These are phyloP conservation scores for Paedocypris sp. DNA, from an alignment of 2,113 vertebrate species.

Conservation along the genomic window DNA sequence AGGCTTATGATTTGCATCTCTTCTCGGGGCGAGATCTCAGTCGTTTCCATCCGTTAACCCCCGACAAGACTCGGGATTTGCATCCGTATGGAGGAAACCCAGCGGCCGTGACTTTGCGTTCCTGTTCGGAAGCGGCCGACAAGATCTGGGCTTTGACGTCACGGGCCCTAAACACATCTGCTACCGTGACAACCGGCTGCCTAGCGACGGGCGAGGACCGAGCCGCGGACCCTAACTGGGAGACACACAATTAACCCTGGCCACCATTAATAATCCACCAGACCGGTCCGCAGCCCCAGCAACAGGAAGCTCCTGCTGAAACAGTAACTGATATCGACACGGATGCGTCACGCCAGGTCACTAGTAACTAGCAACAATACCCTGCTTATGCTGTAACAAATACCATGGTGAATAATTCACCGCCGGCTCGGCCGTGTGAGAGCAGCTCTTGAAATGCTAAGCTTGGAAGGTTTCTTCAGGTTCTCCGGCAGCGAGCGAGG, in stretches of 20 bases:
- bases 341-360: not conserved
- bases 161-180: slow-evolving; percentile 47
- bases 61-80: not conserved
- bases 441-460: not conserved
- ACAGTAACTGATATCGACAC: not conserved
- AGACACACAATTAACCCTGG: slow-evolving; percentile 13
- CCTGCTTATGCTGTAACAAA: slow-evolving; percentile 1
- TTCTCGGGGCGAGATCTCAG: no score
- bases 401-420: slow-evolving; percentile 3
- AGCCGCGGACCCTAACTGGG: not conserved
- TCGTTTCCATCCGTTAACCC: no score
- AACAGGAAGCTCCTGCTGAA: not conserved
- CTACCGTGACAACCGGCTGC: slow-evolving; percentile 51
- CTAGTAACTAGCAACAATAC: slow-evolving; percentile 1
- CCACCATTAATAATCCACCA: slow-evolving; percentile 16
- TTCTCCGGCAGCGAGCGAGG: no score
- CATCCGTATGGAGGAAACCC: not conserved
- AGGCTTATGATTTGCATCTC: no score
- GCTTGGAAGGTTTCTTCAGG: not conserved
- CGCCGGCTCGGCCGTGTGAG: not conserved
- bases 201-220: slow-evolving; percentile 37
- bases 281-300: not conserved
- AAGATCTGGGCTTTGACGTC: slow-evolving; percentile 18
- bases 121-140: not conserved
- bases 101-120: not conserved